phyloP scores from a whole-genome alignment of 2,113 vertebrate genomes.

The Ifrita kowaldi region DNA sequence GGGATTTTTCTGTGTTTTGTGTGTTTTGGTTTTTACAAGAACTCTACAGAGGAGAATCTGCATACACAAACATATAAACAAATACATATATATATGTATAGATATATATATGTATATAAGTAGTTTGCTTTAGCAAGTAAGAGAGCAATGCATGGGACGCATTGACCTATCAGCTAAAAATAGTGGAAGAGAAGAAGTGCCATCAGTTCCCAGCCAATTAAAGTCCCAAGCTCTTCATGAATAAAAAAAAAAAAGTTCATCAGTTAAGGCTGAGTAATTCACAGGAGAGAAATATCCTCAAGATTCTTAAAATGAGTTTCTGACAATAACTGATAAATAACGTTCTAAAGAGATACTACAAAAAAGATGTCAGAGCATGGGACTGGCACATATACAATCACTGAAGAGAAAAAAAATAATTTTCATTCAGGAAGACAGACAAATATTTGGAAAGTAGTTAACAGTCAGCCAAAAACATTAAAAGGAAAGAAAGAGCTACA shows the following conservation, averaged over 20 bases:
- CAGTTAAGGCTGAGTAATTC: neutral
- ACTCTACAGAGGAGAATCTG: neutral
- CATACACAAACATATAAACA: neutral
- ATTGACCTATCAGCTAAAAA: neutral
- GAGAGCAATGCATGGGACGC: neutral
- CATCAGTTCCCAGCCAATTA: neutral
- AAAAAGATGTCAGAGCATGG: neutral
- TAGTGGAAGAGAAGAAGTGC: neutral
- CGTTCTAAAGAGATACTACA: neutral
- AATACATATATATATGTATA: too few species aligned
- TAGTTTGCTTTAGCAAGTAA: neutral
- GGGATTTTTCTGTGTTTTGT: neutral
- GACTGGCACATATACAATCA: neutral
- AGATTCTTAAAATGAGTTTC: neutral
- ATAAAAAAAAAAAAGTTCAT: neutral
- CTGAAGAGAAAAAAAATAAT: neutral
- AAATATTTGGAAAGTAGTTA: neutral
- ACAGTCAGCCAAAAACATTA: neutral
- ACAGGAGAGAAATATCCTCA: neutral
- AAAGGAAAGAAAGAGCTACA: neutral
- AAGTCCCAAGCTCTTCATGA: neutral
- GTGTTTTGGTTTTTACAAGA: neutral
- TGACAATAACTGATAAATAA: neutral
- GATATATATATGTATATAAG: rapidly evolving
- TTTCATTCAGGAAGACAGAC: neutral